A percentile compares a stretch with the other conserved stretches of the same genome.
Conservation (phyloP, 2,888 invertebrate genomes). For the Danaus chrysippus region DNA sequence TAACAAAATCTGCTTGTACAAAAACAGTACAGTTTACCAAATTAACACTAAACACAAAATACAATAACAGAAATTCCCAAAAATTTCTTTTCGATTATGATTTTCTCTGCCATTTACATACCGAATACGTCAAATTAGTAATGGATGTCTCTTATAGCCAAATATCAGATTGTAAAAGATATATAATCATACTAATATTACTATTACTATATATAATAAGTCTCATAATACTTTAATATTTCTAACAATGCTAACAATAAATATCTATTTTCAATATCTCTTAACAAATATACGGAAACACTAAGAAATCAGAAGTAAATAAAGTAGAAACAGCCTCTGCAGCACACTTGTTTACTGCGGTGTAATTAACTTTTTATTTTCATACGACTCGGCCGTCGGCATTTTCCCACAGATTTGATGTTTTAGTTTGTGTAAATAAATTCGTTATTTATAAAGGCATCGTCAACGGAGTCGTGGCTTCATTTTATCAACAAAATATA, state of each 20-base stretch:
- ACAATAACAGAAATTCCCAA: too few species aligned
- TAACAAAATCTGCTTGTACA: too few species aligned
- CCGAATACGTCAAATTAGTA: too few species aligned
- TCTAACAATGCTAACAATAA: neutral
- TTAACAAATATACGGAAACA: neutral
- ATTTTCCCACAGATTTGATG: conserved; percentile 29
- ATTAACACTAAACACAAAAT: too few species aligned
- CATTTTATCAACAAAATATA: neutral
- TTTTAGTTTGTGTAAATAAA: conserved; percentile 26
- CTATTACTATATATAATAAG: too few species aligned
- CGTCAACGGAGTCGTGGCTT: neutral
- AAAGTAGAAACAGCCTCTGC: conserved; percentile 36
- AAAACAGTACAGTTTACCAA: too few species aligned
- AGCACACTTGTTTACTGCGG: conserved; percentile 51
- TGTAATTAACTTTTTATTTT: conserved; percentile 60
- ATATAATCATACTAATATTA: too few species aligned
- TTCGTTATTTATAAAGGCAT: conserved; percentile 12
- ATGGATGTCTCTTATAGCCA: too few species aligned
- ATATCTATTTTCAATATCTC: neutral
- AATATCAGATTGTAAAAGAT: too few species aligned
- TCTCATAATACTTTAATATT: too few species aligned
- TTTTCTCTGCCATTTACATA: too few species aligned
- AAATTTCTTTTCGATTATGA: too few species aligned
- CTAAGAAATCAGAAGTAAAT: conserved; percentile 24
- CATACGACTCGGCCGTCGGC: conserved; percentile 26